Evolutionary conservation across 2,113 vertebrate species (phyloP), one percentile per base, ranked within the genome.

Genomic region (Heptranchias perlo): DNA sequence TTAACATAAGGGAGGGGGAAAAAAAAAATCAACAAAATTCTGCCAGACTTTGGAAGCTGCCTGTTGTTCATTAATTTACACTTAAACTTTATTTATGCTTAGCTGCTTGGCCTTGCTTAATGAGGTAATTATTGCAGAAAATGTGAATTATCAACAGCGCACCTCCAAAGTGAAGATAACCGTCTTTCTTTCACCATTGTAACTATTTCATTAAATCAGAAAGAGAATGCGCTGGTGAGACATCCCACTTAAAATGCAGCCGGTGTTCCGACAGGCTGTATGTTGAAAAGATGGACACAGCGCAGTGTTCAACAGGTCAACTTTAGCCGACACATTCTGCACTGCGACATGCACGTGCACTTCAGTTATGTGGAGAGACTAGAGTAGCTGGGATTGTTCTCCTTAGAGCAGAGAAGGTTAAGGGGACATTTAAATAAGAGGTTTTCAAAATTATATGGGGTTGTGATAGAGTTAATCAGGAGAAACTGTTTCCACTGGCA

Each of bases 1-100:
- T 92, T 39, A 39, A 61, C 1, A 1, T 31, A 5, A 92, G 89
- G 35, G 8, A 2, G 47, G 31, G 54, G 31, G 16, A 0, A 35
- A 35, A 91, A n/a, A 5, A 91, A n/a, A 61, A 39, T 92, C 35
- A 44, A 44, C 16, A 39, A 44, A 39, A 82, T 16, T 82, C 14
- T 11, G 58, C 89, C 58, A 62, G 16, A 3, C 61, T 61, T n/a
- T 54, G 58, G 31, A n/a, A 92, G 89, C 54, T 3, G 35, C 58
- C 1, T 16, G 35, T 35, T 91, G 3, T 39, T 61, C 31, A 39
- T 58, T n/a, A n/a, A 92, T 92, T 92, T 92, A n/a, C 89, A 62
- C 58, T 92, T 62, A 92, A 92, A 92, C 58, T 61, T 92, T 91
- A 58, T 91, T 91, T 91, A 91, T 39, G 47, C 25, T n/a, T 52